Conservation (phyloP, 2,797 vertebrate genomes). For the Chiloscyllium punctatum region DNA sequence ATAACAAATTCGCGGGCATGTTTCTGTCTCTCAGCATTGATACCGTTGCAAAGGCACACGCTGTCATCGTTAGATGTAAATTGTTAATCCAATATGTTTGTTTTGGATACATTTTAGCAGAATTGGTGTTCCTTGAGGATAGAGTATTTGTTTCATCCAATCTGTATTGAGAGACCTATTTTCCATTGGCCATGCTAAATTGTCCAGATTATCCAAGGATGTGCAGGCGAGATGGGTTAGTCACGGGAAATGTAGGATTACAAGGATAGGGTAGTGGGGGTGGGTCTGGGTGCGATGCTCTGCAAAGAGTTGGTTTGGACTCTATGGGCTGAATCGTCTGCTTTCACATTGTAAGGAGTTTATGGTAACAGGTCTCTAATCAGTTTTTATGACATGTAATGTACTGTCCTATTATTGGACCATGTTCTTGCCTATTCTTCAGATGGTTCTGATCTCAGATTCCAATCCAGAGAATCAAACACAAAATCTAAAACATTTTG, state of each 20-base stretch:
- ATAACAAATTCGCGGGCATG: neutral
- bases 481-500: neutral
- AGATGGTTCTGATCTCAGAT: neutral
- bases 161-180: no score
- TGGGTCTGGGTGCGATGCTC: no score
- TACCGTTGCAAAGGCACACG: neutral
- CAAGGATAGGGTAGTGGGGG: no score
- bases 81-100: neutral
- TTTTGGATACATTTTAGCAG: neutral
- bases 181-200: no score
- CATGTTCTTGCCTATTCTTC: neutral
- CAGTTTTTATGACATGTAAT: neutral
- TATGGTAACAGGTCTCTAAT: neutral
- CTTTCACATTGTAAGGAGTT: no score
- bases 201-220: no score
- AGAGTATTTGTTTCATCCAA: neutral
- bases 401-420: neutral
- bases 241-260: no score
- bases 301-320: no score
- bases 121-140: neutral
- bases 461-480: neutral
- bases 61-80: neutral
- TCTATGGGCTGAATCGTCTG: no score
- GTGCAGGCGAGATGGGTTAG: no score
- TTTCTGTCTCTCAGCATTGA: neutral